These are phyloP conservation scores for Heliconius cydno DNA, from an alignment of 2,888 invertebrate genomes.

Conservation along the genomic window DNA sequence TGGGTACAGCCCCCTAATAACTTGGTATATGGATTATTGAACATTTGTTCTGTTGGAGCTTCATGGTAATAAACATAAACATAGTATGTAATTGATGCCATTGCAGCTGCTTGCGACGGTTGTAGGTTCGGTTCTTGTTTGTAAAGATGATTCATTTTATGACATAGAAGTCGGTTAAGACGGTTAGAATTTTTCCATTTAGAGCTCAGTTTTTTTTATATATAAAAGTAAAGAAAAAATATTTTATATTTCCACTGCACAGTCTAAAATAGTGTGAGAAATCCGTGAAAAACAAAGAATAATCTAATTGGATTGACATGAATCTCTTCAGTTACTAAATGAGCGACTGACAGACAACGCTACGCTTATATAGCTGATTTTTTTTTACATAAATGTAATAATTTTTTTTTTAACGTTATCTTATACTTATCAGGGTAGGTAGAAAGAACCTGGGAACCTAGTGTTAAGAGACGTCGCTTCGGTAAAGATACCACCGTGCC, in stretches of 20 bases:
- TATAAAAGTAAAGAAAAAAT: background rate
- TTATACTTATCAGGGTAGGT: too few relatives aligned
- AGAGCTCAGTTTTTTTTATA: background rate
- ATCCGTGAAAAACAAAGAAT: too few relatives aligned
- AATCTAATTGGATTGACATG: too few relatives aligned
- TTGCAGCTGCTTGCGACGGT: background rate
- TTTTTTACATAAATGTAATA: too few relatives aligned
- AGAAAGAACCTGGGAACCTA: background rate
- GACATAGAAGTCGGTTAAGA: background rate
- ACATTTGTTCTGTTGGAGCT: conserved; percentile 26
- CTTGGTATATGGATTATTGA: conserved; percentile 28
- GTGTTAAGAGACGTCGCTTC: too few relatives aligned
- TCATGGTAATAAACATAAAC: background rate
- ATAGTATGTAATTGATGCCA: background rate
- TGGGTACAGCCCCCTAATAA: conserved; percentile 56
- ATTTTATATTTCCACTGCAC: background rate
- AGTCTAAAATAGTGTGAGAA: too few relatives aligned
- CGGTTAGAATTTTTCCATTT: background rate
- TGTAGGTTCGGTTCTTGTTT: background rate
- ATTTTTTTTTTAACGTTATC: background rate
- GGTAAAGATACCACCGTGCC: too few relatives aligned
- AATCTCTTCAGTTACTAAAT: too few relatives aligned
- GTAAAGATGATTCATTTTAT: background rate
- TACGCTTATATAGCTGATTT: too few relatives aligned
- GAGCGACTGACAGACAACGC: too few relatives aligned